These are phyloP conservation scores for Halcyon senegalensis DNA, from an alignment of 2,113 vertebrate genomes.

Conservation along the genomic window DNA sequence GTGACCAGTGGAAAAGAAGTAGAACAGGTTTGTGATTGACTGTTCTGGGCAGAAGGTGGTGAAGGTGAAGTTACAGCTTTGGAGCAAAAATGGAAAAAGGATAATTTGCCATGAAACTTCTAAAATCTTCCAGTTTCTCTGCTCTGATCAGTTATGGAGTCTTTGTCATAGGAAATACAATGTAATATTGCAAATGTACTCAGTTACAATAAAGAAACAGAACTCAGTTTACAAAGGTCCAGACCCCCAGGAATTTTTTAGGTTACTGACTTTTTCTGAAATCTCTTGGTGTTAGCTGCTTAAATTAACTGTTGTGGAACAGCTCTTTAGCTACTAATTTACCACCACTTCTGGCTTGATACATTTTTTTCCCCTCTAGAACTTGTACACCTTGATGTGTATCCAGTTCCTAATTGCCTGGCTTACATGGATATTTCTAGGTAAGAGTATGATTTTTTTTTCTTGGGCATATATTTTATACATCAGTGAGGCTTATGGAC, in stretches of 20 bases:
- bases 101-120: not conserved
- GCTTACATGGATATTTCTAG: slow-evolving; percentile 94
- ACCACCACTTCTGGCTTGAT: not conserved
- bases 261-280: not conserved
- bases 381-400: slow-evolving; percentile 88
- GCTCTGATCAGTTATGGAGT: not conserved
- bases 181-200: not conserved
- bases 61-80: not conserved
- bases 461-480: not conserved
- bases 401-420: slow-evolving; percentile 89
- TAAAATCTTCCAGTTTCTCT: not conserved
- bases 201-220: not conserved
- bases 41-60: rapidly evolving
- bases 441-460: slow-evolving; percentile 73
- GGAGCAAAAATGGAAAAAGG: not conserved
- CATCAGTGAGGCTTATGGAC: not conserved
- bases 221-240: not conserved
- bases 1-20: not conserved
- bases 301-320: not conserved
- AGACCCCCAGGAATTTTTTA: not conserved
- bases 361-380: slow-evolving; percentile 74
- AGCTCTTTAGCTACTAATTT: not conserved
- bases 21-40: not conserved
- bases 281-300: not conserved
- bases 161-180: not conserved